Base-by-base conservation (phyloP, 37 sponge, comb jelly and placozoan species). In the Cladorhizidae sp. region DNA sequence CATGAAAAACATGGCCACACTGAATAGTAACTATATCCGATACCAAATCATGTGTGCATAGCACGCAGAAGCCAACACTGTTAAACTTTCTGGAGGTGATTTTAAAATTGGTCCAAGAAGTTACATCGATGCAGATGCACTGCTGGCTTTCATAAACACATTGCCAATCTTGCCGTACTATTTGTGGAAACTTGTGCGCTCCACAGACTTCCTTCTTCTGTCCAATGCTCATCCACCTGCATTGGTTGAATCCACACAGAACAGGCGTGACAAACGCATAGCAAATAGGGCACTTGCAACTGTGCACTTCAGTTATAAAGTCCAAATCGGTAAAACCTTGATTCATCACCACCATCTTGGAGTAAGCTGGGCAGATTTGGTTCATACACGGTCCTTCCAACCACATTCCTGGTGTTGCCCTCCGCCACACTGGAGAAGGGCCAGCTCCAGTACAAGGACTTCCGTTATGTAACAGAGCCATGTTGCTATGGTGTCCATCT, bases 341-440 rank as follows among this genome's bases (percentile, higher is more conserved):
- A 73, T 73, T 73, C 73, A 73, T n/a, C 8, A 73, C 32, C 31
- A 73, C 52, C 52, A 32, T 50, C 31, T 73, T 73, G 6, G 35
- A 32, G 42, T 51, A 73, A 50, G 73, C 73, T 51, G 42, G 28
- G 42, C 73, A 73, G 8, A 52, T 45, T 14, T 50, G 26, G 42
- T 73, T 73, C 23, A 28, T 51, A 51, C 73, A 73, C 26, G 26
- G 25, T 32, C 73, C 73, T 73, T 73, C 73, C 26, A 73, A 32
- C 35, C 73, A 73, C 73, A 73, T 49, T 14, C 73, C 73, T 0
- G 50, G 50, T 0, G 50, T 45, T 15, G 73, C 73, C 42, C 73
- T 73, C 54, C 73, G 40, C 73, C 73, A 73, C 8, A 52, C 54
- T 21, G 65, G 65, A 45, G 49, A 45, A 45, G 49, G 9, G 49